Conservation (phyloP, 92 coral and sea anemone genomes). For the Ricordea florida region DNA sequence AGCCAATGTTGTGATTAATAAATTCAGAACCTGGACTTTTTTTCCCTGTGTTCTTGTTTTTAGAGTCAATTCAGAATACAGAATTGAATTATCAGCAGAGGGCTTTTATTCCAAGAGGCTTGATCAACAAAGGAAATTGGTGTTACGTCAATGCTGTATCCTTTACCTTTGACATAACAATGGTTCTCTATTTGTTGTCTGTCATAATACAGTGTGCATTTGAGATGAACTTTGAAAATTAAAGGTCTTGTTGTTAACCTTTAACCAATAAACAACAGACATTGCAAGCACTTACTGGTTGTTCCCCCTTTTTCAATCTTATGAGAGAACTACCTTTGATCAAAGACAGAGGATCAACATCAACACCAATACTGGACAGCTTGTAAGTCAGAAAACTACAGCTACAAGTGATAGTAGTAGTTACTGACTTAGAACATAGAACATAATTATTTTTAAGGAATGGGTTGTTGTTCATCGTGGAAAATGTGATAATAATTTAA, state of each 20-base stretch:
- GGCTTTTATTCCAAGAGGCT: constrained; percentile 80
- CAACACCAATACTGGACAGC: constrained; percentile 95
- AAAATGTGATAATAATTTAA: no score
- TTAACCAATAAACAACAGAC: constrained; percentile 40
- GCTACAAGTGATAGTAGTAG: no score
- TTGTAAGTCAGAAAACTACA: constrained; percentile 66
- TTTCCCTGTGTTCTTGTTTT: not conserved
- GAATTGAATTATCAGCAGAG: constrained; percentile 65
- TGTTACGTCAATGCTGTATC: constrained; percentile 98
- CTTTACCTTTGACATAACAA: constrained; percentile 10
- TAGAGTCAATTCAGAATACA: constrained; percentile 70
- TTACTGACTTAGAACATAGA: no score
- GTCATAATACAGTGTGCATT: no score
- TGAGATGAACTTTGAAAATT: no score
- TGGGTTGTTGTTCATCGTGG: no score
- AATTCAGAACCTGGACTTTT: not conserved
- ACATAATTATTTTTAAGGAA: no score
- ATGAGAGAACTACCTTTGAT: constrained; percentile 68
- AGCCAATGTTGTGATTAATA: no score
- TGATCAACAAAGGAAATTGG: constrained; percentile 95
- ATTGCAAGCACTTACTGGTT: constrained; percentile 83
- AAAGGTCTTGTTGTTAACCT: not conserved
- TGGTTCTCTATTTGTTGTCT: not conserved
- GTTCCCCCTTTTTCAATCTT: constrained; percentile 94
- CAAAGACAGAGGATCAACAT: constrained; percentile 75